Base-by-base conservation (phyloP, 2,797 vertebrate genomes). In the Tachyglossus aculeatus region DNA sequence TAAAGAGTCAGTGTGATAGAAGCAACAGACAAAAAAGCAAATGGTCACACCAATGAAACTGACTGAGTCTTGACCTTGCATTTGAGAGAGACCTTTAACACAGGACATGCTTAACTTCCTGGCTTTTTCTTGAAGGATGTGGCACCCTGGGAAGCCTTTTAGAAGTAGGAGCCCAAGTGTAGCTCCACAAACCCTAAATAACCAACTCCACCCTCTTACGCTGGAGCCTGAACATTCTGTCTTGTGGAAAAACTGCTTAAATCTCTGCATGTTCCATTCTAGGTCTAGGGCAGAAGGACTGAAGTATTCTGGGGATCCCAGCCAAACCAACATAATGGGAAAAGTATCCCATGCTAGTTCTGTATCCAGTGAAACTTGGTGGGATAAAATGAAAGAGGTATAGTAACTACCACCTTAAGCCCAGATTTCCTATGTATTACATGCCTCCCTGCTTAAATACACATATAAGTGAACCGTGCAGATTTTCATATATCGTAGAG, bases 361-460 rank as follows among this genome's bases (percentile, higher is more conserved):
- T 57, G 27, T 19, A 54, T 33, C 51, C 65, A 40, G 21, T 51
- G 33, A 70, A 72, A 70, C 39, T 48, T 60, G 29, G 63, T 59
- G 2, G 8, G 36, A 58, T 18, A 16, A 9, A 44, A 13, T 27
- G 18, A n/a, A n/a, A n/a, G n/a, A n/a, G n/a, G n/a, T n/a, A n/a
- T n/a, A n/a, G n/a, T n/a, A n/a, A n/a, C n/a, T n/a, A n/a, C n/a
- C n/a, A n/a, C n/a, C n/a, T n/a, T n/a, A n/a, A n/a, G n/a, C n/a
- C n/a, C n/a, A n/a, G n/a, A n/a, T n/a, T n/a, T n/a, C n/a, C n/a
- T n/a, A n/a, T n/a, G n/a, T n/a, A n/a, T n/a, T n/a, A n/a, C n/a
- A n/a, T n/a, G n/a, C n/a, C n/a, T n/a, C n/a, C n/a, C n/a, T n/a
- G n/a, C n/a, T n/a, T n/a, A n/a, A n/a, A n/a, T n/a, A n/a, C n/a